Evolutionary conservation across 2,113 vertebrate genomes (phyloP).

Genomic region (Sapajus apella): DNA sequence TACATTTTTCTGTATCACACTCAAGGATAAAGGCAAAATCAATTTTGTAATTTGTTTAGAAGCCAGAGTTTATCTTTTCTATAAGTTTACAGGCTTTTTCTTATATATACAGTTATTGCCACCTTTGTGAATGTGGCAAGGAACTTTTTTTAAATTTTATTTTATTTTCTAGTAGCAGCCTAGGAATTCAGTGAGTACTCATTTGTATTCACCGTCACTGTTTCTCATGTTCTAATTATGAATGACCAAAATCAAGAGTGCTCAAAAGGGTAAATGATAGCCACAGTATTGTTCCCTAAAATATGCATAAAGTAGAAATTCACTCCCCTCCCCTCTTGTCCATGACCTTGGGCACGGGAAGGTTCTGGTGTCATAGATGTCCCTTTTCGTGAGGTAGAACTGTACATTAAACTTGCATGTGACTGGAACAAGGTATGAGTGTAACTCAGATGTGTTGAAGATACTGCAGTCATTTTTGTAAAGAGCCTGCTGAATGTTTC

Average conservation of each 20-base stretch:
- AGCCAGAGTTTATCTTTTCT: slow-evolving; percentile 72
- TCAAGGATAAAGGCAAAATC: slow-evolving; percentile 77
- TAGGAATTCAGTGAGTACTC: neutral
- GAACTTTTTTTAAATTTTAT: neutral
- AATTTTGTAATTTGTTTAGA: slow-evolving; percentile 65
- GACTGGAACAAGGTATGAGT: neutral
- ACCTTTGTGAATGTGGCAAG: slow-evolving; percentile 61
- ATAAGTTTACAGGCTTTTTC: slow-evolving; percentile 70
- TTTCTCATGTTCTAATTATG: slow-evolving; percentile 28
- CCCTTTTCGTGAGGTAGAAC: neutral
- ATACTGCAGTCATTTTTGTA: slow-evolving; percentile 36
- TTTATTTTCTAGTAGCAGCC: slow-evolving; percentile 52
- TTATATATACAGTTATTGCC: slow-evolving; percentile 28
- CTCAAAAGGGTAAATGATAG: slow-evolving; percentile 43
- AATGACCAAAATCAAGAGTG: slow-evolving; percentile 70
- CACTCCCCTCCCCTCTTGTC: neutral
- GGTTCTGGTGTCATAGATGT: neutral
- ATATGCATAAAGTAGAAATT: neutral
- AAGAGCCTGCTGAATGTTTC: slow-evolving; percentile 61
- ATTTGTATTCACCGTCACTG: slow-evolving; percentile 7
- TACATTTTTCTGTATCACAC: slow-evolving; percentile 70
- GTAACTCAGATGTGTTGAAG: neutral
- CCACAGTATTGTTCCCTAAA: slow-evolving; percentile 39
- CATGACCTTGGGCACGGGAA: neutral
- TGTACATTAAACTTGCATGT: neutral